Conservation (phyloP, 2,797 vertebrate genomes). For the Peromyscus aztecus region DNA sequence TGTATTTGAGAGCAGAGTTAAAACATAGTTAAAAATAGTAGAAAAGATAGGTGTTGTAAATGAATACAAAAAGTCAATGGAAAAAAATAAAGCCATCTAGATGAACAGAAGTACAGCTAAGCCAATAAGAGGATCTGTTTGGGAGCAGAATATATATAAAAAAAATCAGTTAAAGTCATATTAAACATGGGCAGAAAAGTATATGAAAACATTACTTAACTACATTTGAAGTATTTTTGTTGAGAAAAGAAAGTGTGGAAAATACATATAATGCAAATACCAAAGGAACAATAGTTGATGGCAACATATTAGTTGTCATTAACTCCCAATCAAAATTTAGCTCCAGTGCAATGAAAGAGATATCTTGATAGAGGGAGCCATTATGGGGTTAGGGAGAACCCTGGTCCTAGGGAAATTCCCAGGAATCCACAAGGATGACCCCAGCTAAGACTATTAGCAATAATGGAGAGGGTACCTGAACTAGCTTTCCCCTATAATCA, state of each 20-base stretch:
- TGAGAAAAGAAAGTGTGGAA: neutral
- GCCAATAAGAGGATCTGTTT: neutral
- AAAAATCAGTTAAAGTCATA: neutral
- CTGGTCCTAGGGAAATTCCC: too few species aligned
- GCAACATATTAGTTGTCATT: neutral
- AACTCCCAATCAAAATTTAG: neutral
- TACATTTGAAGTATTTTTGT: neutral
- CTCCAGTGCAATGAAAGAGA: too few species aligned
- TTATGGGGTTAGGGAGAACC: too few species aligned
- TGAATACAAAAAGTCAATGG: neutral
- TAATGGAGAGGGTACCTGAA: too few species aligned
- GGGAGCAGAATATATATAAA: neutral
- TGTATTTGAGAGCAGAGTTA: neutral
- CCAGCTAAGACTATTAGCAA: too few species aligned
- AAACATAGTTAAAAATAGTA: slow-evolving; percentile 4
- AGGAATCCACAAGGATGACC: too few species aligned
- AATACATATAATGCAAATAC: neutral
- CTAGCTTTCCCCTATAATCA: too few species aligned
- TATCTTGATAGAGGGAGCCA: too few species aligned
- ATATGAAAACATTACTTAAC: neutral
- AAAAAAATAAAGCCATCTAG: neutral
- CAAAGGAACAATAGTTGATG: neutral
- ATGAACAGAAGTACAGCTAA: neutral
- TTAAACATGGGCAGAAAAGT: neutral
- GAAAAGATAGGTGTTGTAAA: neutral